These are phyloP conservation scores for Scelioninae gen. 2 DNA, from an alignment of 2,888 invertebrate species.

Conservation along the genomic window DNA sequence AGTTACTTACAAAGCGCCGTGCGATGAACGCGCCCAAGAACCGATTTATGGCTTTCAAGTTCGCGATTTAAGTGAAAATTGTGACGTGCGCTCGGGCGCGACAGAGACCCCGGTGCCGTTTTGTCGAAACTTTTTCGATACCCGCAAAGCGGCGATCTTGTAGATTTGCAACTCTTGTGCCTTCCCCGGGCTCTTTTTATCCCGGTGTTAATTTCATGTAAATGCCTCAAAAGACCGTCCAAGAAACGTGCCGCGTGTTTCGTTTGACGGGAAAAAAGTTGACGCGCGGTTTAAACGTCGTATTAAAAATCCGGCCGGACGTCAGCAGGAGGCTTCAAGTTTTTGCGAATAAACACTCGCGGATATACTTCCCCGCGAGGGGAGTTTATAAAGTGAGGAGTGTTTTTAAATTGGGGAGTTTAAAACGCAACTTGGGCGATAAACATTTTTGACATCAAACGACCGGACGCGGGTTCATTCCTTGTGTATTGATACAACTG, in stretches of 20 bases:
- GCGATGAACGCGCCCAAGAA: slow-evolving; percentile 28
- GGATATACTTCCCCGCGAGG: neutral
- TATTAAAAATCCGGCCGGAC: slow-evolving; percentile 35
- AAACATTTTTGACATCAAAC: slow-evolving; percentile 34
- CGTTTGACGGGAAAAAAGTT: slow-evolving; percentile 27
- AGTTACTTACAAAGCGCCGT: slow-evolving; percentile 42
- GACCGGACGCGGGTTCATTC: slow-evolving; percentile 12
- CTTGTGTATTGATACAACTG: slow-evolving; percentile 24
- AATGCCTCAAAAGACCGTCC: slow-evolving; percentile 21
- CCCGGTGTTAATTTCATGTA: slow-evolving; percentile 25
- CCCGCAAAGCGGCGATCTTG: slow-evolving; percentile 20
- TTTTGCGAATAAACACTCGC: slow-evolving; percentile 25
- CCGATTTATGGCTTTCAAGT: slow-evolving; percentile 47
- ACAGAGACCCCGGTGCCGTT: slow-evolving; percentile 7
- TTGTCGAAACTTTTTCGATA: slow-evolving; percentile 40
- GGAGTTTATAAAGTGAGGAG: neutral
- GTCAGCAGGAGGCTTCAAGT: slow-evolving; percentile 23
- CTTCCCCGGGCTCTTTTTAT: neutral
- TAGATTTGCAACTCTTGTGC: slow-evolving; percentile 7
- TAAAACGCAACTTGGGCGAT: slow-evolving; percentile 2
- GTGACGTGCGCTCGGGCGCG: slow-evolving; percentile 8
- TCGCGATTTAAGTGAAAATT: slow-evolving; percentile 33
- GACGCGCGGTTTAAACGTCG: slow-evolving; percentile 10
- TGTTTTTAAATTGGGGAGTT: neutral
- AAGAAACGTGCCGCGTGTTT: slow-evolving; percentile 32